These are phyloP conservation scores for Keiferia lycopersicella DNA, from an alignment of 2,888 invertebrate genomes.

Conservation along the genomic window DNA sequence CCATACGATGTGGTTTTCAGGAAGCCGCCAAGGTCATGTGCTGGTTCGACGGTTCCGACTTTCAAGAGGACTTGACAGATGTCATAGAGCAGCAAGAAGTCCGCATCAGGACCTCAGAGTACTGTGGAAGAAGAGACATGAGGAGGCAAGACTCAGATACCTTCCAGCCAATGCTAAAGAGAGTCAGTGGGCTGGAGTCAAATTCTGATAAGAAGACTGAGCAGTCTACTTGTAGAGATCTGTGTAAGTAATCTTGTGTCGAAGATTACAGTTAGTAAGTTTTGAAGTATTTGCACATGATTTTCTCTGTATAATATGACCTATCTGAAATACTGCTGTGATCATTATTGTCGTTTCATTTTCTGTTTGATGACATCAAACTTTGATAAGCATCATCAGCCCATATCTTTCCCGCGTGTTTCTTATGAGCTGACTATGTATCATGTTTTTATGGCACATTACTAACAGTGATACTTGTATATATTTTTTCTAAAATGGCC, in stretches of 20 bases:
- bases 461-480: too few species aligned
- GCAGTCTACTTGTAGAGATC: constrained; percentile 59
- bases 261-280: too few species aligned
- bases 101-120: constrained; percentile 67
- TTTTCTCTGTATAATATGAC: too few species aligned
- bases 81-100: constrained; percentile 77
- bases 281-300: too few species aligned
- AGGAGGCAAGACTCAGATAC: constrained; percentile 67
- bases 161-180: constrained; percentile 71
- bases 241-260: constrained; percentile 54
- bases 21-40: constrained; percentile 75
- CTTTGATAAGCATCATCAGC: too few species aligned
- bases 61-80: constrained; percentile 71
- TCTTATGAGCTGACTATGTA: too few species aligned
- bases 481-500: too few species aligned
- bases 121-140: constrained; percentile 51
- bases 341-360: too few species aligned
- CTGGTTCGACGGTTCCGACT: constrained; percentile 77
- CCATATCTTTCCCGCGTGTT: too few species aligned
- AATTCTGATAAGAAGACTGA: constrained; percentile 62
- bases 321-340: too few species aligned
- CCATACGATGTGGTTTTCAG: constrained; percentile 45
- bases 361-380: too few species aligned
- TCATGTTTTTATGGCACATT: too few species aligned
- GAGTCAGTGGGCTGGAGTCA: constrained; percentile 65